These are phyloP conservation scores for Philotrypesis tridentata DNA, from an alignment of 1,140 invertebrate genomes.

Conservation along the genomic window DNA sequence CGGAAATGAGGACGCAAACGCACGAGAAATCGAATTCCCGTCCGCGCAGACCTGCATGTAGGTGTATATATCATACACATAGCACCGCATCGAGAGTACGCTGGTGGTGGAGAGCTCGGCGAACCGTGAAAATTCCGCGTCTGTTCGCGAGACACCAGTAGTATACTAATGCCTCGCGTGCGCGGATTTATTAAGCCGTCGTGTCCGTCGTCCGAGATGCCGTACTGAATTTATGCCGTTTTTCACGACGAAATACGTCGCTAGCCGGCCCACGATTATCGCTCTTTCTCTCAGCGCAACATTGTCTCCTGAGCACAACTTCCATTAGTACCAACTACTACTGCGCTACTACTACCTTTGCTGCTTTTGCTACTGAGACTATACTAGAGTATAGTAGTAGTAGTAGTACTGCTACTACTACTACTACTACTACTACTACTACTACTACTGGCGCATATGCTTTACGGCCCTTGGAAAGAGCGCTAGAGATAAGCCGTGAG, in stretches of 20 bases:
- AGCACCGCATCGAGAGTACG: not conserved
- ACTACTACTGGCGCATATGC: not conserved
- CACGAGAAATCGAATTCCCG: not conserved
- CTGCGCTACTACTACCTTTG: not conserved
- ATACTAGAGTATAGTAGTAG: no score
- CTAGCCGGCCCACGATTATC: not conserved
- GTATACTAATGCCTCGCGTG: slow-evolving; percentile 7
- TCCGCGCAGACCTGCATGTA: not conserved
- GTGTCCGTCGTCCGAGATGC: slow-evolving; percentile 1
- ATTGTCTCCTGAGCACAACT: not conserved
- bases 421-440: not conserved
- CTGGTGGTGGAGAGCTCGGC: not conserved
- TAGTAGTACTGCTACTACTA: not conserved
- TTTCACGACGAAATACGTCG: slow-evolving; percentile 11
- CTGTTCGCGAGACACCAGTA: slow-evolving; percentile 1
- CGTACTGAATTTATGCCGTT: slow-evolving; percentile 21
- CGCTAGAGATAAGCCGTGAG: not conserved
- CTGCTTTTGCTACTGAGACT: not conserved
- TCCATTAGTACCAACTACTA: not conserved
- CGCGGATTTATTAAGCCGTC: slow-evolving; percentile 13
- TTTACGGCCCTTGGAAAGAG: slow-evolving; percentile 17
- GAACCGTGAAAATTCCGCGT: slow-evolving; percentile 7
- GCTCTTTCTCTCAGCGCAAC: not conserved
- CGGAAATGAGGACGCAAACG: not conserved
- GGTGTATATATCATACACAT: not conserved